These are phyloP conservation scores for Notolepis coatsorum DNA, from an alignment of 2,797 vertebrate species.

Conservation along the genomic window DNA sequence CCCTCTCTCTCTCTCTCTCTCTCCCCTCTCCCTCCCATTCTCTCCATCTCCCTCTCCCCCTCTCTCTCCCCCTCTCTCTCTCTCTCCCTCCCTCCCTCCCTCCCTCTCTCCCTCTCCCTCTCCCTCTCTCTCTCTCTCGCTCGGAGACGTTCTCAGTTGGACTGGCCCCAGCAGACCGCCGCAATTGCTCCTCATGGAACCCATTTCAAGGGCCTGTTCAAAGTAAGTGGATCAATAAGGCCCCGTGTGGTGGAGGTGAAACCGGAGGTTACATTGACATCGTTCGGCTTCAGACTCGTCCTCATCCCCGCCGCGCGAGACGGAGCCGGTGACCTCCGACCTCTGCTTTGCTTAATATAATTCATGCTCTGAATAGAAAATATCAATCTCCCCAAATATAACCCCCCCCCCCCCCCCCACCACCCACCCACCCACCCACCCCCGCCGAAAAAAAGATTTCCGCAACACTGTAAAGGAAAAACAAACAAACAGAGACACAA, in stretches of 20 bases:
- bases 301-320: constrained; percentile 69
- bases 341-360: constrained; percentile 77
- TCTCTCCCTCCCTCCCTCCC: constrained; percentile 15
- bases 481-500: no score
- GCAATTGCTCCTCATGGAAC: constrained; percentile 75
- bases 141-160: neutral
- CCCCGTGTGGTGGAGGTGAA: constrained; percentile 80
- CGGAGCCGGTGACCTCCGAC: constrained; percentile 67
- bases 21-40: constrained; percentile 21
- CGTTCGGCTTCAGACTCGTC: constrained; percentile 75
- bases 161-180: constrained; percentile 68
- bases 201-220: constrained; percentile 81
- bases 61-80: constrained; percentile 27
- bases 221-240: constrained; percentile 80
- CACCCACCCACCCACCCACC: no score
- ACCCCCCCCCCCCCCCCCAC: constrained; percentile 62
- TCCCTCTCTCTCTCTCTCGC: neutral
- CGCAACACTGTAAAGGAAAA: no score
- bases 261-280: constrained; percentile 76
- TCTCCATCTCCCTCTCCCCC: constrained; percentile 27
- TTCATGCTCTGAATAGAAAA: constrained; percentile 75
- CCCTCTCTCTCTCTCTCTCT: constrained; percentile 7
- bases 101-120: neutral
- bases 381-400: constrained; percentile 70
- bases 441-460: no score